Evolutionary conservation across 2,888 invertebrate species (phyloP), one percentile per base, ranked within the genome.

Genomic region (Leucophora obtusa): DNA sequence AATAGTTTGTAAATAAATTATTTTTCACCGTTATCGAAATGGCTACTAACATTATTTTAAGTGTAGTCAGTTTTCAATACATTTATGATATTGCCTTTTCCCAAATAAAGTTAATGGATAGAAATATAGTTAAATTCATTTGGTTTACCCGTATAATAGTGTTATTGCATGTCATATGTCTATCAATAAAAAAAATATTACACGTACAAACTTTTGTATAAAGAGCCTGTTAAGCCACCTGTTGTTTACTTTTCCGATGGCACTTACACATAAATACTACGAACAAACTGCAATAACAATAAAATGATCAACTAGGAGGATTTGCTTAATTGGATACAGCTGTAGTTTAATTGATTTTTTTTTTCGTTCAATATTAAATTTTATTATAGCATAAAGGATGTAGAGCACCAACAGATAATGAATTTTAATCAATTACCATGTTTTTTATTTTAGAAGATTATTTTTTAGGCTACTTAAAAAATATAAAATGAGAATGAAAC

Each of bases 101-200:
- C 28, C 3, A 2, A 28, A 28, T 28, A 28, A 28, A 28, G 28
- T 28, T 3, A 3, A 28, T 28, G 28, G 28, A 28, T 7, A 28
- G 28, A 28, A 28, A 28, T 28, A 28, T 28, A 28, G 43, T 59
- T 77, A 66, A 77, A 77, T 66, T 28, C 60, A 66, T 77, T 77
- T 70, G 70, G 59, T 68, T 28, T 28, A 59, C 54, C 28, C 28
- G 28, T 28, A 74, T 63, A 76, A 76, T 50, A 54, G 68, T 69
- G 59, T 54, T 76, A 76, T 80, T 58, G 72, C 80, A 80, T 80
- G 80, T 76, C 72, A 80, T 80, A 62, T 72, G 76, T 72, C 76
- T 80, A 76, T 76, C 76, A 76, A 80, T 72, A 72, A 76, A 80
- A 4, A 80, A 72, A 65, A 80, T 80, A 80, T 80, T 69, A 69